Evolutionary conservation across 2,797 vertebrate genomes (phyloP).

Genomic region (Sebastiscus albofasciatus): DNA sequence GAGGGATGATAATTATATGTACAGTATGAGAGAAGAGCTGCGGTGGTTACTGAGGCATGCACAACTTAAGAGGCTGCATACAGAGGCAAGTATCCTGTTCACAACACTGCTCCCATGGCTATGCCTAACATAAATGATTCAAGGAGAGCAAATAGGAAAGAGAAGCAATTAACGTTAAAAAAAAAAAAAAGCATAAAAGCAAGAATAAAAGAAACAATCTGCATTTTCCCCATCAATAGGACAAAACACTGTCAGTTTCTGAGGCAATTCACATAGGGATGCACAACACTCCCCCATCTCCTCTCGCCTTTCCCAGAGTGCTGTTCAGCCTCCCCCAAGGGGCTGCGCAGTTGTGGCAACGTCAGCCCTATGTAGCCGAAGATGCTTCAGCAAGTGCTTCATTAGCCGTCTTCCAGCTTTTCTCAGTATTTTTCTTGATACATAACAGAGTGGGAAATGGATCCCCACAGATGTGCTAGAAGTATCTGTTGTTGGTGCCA

Average conservation of each 20-base stretch:
- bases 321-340: conserved; percentile 43
- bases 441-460: conserved; percentile 52
- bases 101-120: conserved; percentile 27
- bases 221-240: conserved; percentile 28
- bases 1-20: background rate
- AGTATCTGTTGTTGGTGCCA: conserved; percentile 38
- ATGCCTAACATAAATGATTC: conserved; percentile 37
- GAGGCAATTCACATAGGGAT: conserved; percentile 26
- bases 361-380: conserved; percentile 37
- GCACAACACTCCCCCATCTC: conserved; percentile 28
- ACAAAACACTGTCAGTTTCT: conserved; percentile 27
- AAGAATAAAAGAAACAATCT: conserved; percentile 31
- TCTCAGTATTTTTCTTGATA: conserved; percentile 21
- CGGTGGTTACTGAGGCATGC: conserved; percentile 1
- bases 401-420: conserved; percentile 48
- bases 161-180: conserved; percentile 48
- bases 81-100: conserved; percentile 4
- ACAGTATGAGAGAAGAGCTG: conserved; percentile 2
- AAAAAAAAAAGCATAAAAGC: conserved; percentile 11
- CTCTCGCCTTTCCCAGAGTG: conserved; percentile 44
- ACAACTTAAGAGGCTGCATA: conserved; percentile 1
- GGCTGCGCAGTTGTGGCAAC: conserved; percentile 32
- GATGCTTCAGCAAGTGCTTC: conserved; percentile 58
- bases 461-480: conserved; percentile 42
- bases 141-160: conserved; percentile 34